Conservation (phyloP, 2,888 invertebrate genomes). For the Proisotoma minuta region DNA sequence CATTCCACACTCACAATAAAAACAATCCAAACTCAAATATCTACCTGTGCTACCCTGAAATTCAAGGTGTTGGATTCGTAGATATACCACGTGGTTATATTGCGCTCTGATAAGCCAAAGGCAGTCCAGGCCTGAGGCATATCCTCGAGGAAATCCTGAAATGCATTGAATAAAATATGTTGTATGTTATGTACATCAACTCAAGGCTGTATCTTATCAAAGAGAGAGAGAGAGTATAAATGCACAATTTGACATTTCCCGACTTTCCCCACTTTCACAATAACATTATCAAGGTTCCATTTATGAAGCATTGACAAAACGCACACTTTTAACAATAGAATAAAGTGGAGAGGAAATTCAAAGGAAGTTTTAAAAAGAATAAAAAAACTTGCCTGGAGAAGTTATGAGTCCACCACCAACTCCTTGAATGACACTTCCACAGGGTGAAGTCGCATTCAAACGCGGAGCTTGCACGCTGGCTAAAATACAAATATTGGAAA, state of each 20-base stretch:
- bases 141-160: constrained; percentile 50
- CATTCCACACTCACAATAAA: neutral
- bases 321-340: neutral
- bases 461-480: constrained; percentile 38
- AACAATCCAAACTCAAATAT: no score
- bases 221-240: no score
- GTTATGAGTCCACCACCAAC: constrained; percentile 51
- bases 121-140: constrained; percentile 52
- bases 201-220: no score
- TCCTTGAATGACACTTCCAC: constrained; percentile 49
- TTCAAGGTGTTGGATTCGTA: constrained; percentile 51
- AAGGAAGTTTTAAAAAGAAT: neutral
- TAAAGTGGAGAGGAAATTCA: neutral
- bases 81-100: constrained; percentile 51
- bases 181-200: no score
- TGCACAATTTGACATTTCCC: no score
- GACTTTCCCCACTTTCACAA: no score
- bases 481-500: neutral
- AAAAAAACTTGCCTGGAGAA: constrained; percentile 49
- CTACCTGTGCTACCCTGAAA: constrained; percentile 50
- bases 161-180: neutral
- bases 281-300: no score
- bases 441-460: constrained; percentile 48
- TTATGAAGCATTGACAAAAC: neutral
- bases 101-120: constrained; percentile 53